Conservation (phyloP, 2,797 vertebrate species). For the Lates japonicus region DNA sequence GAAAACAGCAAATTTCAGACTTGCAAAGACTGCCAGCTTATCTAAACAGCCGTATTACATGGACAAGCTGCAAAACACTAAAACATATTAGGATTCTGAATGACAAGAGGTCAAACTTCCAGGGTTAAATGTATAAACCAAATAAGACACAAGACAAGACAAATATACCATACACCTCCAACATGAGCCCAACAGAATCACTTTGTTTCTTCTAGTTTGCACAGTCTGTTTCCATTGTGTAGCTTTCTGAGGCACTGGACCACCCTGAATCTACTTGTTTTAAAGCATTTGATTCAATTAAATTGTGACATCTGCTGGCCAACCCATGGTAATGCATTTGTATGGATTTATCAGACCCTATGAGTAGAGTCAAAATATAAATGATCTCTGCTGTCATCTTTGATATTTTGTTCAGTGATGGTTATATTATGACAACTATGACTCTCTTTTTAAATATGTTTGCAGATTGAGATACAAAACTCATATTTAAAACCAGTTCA, state of each 20-base stretch:
- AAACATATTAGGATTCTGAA: neutral
- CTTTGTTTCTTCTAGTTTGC: neutral
- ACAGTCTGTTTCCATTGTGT: too few species aligned
- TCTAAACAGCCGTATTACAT: too few species aligned
- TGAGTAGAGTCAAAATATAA: too few species aligned
- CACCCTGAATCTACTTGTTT: neutral
- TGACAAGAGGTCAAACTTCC: too few species aligned
- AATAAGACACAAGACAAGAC: neutral
- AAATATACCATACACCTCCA: neutral
- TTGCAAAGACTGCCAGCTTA: too few species aligned
- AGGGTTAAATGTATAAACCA: neutral
- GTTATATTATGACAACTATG: too few species aligned
- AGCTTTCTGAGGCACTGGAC: neutral
- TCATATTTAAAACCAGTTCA: too few species aligned
- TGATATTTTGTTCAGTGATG: too few species aligned
- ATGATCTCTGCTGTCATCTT: too few species aligned
- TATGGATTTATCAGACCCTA: neutral
- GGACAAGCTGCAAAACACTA: neutral
- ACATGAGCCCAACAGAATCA: too few species aligned
- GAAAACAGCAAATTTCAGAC: neutral
- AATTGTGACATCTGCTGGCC: constrained; percentile 24
- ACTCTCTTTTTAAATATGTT: too few species aligned
- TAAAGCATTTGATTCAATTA: neutral
- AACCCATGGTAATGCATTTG: neutral
- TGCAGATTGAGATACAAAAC: too few species aligned